Conservation (phyloP, 1,140 invertebrate species). For the Nasonia giraulti region DNA sequence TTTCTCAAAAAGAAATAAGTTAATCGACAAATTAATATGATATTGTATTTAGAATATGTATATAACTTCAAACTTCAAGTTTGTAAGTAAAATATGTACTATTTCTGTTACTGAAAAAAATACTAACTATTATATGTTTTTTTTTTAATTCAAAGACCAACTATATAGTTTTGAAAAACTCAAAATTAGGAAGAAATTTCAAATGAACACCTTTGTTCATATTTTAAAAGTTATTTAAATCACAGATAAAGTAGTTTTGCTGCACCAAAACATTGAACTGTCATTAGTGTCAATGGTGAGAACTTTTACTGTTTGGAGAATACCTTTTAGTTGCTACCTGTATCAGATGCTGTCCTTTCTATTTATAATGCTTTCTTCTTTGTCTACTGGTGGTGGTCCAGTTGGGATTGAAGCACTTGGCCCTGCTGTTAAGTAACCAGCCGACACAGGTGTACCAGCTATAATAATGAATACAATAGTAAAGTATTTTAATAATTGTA, state of each 20-base stretch:
- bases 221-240: conserved; percentile 55
- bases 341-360: conserved; percentile 72
- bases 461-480: conserved; percentile 8
- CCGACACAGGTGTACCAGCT: conserved; percentile 83
- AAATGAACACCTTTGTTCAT: conserved; percentile 54
- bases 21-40: neutral
- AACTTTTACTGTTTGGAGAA: conserved; percentile 25
- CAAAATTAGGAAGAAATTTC: conserved; percentile 57
- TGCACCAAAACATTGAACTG: conserved; percentile 34
- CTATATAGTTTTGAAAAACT: conserved; percentile 54
- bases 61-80: conserved; percentile 28
- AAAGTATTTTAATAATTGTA: neutral
- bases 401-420: conserved; percentile 82
- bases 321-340: conserved; percentile 59
- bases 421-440: conserved; percentile 88
- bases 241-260: conserved; percentile 57
- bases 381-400: conserved; percentile 87
- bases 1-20: neutral
- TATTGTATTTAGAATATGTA: neutral
- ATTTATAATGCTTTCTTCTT: conserved; percentile 73
- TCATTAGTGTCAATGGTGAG: conserved; percentile 15
- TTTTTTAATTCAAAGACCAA: neutral
- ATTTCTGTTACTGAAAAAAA: neutral
- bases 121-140: neutral
- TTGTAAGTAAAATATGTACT: conserved; percentile 8